Evolutionary conservation across 2,113 vertebrate genomes (phyloP).

Genomic region (Pampusana beccarii): DNA sequence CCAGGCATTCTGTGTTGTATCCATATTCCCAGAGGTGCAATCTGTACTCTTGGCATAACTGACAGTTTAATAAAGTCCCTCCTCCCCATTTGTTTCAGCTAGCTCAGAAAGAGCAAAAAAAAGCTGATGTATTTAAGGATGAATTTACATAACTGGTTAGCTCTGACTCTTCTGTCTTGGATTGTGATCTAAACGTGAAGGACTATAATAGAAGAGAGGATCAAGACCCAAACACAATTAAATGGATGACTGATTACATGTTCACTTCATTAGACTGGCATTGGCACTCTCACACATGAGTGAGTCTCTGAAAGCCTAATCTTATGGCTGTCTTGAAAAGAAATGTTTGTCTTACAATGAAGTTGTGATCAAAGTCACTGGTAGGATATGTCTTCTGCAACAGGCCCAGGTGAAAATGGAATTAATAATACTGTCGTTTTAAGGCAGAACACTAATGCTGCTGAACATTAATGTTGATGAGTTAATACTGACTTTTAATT

Average conservation of each 20-base stretch:
- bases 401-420: neutral
- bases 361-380: neutral
- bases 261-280: neutral
- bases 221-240: neutral
- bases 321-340: neutral
- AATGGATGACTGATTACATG: neutral
- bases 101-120: neutral
- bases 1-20: neutral
- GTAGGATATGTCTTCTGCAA: neutral
- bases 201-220: neutral
- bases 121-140: neutral
- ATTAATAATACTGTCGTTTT: neutral
- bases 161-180: neutral
- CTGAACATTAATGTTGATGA: neutral
- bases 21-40: conserved; percentile 1
- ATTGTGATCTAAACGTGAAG: neutral
- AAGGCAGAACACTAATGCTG: neutral
- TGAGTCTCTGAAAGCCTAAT: neutral
- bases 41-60: neutral
- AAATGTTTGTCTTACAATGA: neutral
- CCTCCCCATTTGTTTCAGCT: neutral
- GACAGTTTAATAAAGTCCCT: neutral
- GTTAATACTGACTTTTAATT: neutral
- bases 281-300: neutral
- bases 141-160: neutral